These are phyloP conservation scores for Tanytarsus gracilentus DNA, from an alignment of 2,888 invertebrate species.

Conservation along the genomic window DNA sequence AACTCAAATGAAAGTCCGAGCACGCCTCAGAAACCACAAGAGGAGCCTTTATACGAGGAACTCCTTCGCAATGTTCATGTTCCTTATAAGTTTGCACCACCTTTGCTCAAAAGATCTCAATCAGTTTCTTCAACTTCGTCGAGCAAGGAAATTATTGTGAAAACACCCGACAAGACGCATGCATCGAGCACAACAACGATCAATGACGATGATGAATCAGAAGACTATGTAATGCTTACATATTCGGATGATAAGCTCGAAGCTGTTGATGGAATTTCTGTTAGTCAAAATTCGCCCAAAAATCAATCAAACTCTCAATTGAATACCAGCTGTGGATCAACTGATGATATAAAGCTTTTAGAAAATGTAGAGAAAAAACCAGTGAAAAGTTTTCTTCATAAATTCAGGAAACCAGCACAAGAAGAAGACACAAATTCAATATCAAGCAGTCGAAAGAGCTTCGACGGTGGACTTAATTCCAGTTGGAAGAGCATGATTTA, in stretches of 20 bases:
- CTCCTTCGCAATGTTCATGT: slow-evolving; percentile 42
- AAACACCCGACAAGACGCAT: neutral
- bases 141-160: neutral
- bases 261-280: slow-evolving; percentile 34
- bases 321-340: neutral
- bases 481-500: slow-evolving; percentile 12
- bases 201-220: slow-evolving; percentile 32
- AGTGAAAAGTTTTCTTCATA: slow-evolving; percentile 10
- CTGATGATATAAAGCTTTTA: slow-evolving; percentile 8
- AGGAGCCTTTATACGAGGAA: slow-evolving; percentile 42
- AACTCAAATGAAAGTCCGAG: neutral
- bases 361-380: neutral
- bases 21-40: neutral
- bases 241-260: slow-evolving; percentile 38
- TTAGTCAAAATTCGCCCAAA: slow-evolving; percentile 2
- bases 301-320: slow-evolving; percentile 1
- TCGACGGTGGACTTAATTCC: slow-evolving; percentile 1
- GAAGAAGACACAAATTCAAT: slow-evolving; percentile 22
- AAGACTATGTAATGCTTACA: slow-evolving; percentile 42
- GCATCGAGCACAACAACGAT: neutral
- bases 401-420: neutral
- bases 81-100: slow-evolving; percentile 43
- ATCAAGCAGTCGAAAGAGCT: slow-evolving; percentile 19
- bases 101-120: slow-evolving; percentile 30
- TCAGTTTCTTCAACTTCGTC: slow-evolving; percentile 23